These are phyloP conservation scores for Galeopsomyia nigrocyanea DNA, from an alignment of 2,888 invertebrate genomes.

Conservation along the genomic window DNA sequence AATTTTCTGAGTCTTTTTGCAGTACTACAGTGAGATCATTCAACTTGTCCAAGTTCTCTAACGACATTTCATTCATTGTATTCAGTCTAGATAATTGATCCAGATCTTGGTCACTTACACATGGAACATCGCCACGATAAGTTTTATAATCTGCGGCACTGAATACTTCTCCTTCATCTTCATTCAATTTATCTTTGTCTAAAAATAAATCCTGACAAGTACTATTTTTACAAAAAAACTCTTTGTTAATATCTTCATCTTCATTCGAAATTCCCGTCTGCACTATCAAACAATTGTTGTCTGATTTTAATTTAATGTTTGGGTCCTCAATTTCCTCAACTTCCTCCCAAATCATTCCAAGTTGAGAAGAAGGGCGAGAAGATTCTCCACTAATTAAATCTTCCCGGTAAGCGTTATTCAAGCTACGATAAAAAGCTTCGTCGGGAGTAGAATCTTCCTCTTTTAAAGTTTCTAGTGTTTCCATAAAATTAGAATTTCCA, in stretches of 20 bases:
- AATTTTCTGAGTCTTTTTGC: conserved; percentile 83
- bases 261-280: conserved; percentile 45
- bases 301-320: conserved; percentile 67
- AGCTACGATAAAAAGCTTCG: conserved; percentile 89
- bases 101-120: conserved; percentile 83
- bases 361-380: conserved; percentile 78
- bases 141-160: conserved; percentile 85
- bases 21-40: conserved; percentile 83
- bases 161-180: conserved; percentile 76
- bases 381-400: conserved; percentile 77
- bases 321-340: conserved; percentile 80
- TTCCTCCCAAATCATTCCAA: conserved; percentile 91
- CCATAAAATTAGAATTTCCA: conserved; percentile 62
- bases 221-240: conserved; percentile 41
- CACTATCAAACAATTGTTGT: conserved; percentile 51
- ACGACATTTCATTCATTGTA: conserved; percentile 82
- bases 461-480: conserved; percentile 63
- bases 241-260: conserved; percentile 54
- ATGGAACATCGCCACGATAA: conserved; percentile 81
- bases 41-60: conserved; percentile 84
- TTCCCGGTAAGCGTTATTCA: conserved; percentile 90
- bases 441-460: conserved; percentile 80
- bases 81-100: conserved; percentile 82
- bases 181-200: conserved; percentile 55
- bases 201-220: too few relatives aligned